Evolutionary conservation across 2,888 invertebrate genomes (phyloP).

Genomic region (Meghimatium bilineatum): DNA sequence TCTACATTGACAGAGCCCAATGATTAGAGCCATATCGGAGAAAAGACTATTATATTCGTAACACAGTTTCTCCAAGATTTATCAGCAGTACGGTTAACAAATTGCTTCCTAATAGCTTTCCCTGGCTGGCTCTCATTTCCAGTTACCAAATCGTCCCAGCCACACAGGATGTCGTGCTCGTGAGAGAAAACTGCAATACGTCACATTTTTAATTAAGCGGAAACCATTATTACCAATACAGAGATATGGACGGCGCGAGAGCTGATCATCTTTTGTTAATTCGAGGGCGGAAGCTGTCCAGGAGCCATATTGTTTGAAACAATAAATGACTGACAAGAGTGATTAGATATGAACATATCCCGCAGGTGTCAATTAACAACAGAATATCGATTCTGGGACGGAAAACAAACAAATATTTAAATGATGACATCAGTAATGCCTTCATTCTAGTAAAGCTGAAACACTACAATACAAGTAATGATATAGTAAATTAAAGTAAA

Average conservation of each 20-base stretch:
- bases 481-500: no score
- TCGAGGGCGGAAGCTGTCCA: slow-evolving; percentile 33
- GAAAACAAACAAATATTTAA: slow-evolving; percentile 22
- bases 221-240: not conserved
- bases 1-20: no score
- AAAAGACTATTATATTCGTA: no score
- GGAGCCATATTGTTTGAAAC: slow-evolving; percentile 34
- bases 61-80: not conserved
- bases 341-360: slow-evolving; percentile 14
- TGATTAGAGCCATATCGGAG: no score
- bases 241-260: not conserved
- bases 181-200: slow-evolving; percentile 1
- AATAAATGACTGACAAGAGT: slow-evolving; percentile 31
- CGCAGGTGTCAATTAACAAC: slow-evolving; percentile 3
- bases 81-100: not conserved
- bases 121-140: not conserved
- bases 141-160: not conserved
- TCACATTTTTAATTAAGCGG: slow-evolving; percentile 34
- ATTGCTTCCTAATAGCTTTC: not conserved
- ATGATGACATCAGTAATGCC: not conserved
- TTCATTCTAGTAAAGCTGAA: no score
- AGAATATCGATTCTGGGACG: not conserved
- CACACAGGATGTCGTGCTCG: not conserved
- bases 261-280: slow-evolving; percentile 37
- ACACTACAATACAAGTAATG: not conserved